Evolutionary conservation across 2,113 vertebrate genomes (phyloP), one percentile per base, ranked within the genome.

Genomic region (Corythornis cristatus): DNA sequence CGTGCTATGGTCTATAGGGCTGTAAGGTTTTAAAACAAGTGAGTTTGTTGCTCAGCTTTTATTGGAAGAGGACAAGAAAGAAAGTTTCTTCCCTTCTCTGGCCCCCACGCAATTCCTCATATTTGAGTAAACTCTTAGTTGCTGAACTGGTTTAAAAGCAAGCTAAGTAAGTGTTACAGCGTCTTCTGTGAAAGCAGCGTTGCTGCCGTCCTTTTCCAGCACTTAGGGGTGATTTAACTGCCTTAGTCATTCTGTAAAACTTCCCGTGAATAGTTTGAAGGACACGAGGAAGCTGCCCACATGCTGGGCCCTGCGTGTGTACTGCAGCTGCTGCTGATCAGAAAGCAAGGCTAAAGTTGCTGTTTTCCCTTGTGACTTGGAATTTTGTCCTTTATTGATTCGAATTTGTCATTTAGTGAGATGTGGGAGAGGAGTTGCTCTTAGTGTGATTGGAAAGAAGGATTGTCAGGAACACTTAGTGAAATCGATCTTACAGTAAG

Each of bases 1-100:
- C 1, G 25, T 16, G 35, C 5, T 20, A 1, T 5, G 7, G 33
- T 1, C 48, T 10, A 0, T 28, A 8, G 50, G 40, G 3, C 29
- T 23, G 26, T 2, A 3, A 14, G 67, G 1, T 9, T 25, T 46
- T 57, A 6, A 25, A 15, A 6, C 23, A 3, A 0, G 15, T 4
- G 18, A 8, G 10, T 11, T 80, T 51, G 13, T 43, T 3, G 5
- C 4, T 62, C n/a, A 1, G 29, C 7, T 19, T 50, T 19, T 26
- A 5, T 4, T 25, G 40, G 37, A 23, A 40, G 5, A 5, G 35
- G n/a, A 43, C 4, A 0, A 3, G 6, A 13, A 26, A 1, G 5
- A 0, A 22, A 25, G 25, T 12, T 19, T 54, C 31, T 14, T 5
- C 1, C 5, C 4, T 42, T 8, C 6, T 18, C 15, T 13, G 51